phyloP scores from a whole-genome alignment of 2,113 vertebrate species.

The Arizona elegans region DNA sequence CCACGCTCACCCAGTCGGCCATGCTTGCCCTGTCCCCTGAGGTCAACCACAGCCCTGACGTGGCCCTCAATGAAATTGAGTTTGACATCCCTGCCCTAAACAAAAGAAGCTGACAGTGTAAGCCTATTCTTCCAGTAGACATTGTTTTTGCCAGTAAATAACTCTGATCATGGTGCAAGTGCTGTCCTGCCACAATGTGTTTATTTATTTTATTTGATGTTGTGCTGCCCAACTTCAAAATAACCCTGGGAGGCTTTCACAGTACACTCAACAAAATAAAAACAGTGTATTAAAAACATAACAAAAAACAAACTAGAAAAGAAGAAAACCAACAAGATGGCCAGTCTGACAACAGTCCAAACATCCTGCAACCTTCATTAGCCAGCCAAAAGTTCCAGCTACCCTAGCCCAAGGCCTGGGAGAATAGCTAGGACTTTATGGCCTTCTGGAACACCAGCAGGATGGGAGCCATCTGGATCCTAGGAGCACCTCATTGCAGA shows the following conservation, averaged over 20 bases:
- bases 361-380: neutral
- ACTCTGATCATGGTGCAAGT: neutral
- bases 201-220: neutral
- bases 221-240: neutral
- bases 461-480: neutral
- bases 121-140: neutral
- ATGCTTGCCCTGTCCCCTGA: too few species aligned
- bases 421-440: neutral
- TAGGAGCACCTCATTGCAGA: neutral
- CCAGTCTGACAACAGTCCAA: neutral
- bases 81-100: neutral
- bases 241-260: neutral
- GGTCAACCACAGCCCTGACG: too few species aligned
- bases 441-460: neutral
- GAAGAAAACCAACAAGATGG: neutral
- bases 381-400: neutral
- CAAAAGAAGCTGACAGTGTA: neutral
- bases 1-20: too few species aligned
- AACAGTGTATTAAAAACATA: neutral
- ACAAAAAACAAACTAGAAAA: neutral
- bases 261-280: neutral
- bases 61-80: too few species aligned
- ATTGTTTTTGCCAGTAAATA: neutral
- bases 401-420: neutral
- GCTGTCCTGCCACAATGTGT: neutral